Evolutionary conservation across 2,888 invertebrate species (phyloP).

Genomic region (Barypeithes pellucidus): DNA sequence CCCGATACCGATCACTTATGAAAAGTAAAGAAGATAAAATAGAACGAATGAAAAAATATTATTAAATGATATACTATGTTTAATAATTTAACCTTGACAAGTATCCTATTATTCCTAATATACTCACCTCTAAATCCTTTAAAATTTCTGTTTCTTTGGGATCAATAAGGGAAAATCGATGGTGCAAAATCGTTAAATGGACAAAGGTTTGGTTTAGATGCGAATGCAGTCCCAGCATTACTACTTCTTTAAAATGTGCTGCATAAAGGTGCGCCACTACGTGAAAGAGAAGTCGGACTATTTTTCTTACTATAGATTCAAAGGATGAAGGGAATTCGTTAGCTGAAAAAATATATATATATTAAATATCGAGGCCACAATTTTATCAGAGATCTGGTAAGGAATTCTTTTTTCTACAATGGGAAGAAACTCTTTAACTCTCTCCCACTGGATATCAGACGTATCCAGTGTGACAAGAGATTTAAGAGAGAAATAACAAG

Average conservation of each 20-base stretch:
- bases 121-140: conserved; percentile 85
- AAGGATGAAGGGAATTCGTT: conserved; percentile 96
- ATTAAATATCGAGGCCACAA: too few relatives aligned
- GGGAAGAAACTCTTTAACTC: too few relatives aligned
- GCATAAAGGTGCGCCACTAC: conserved; percentile 98
- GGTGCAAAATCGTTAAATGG: conserved; percentile 90
- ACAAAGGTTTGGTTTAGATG: conserved; percentile 98
- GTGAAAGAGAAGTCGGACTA: conserved; percentile 96
- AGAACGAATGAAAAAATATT: too few relatives aligned
- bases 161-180: conserved; percentile 94
- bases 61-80: too few relatives aligned
- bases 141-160: conserved; percentile 96
- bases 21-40: too few relatives aligned
- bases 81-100: too few relatives aligned
- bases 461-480: too few relatives aligned
- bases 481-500: too few relatives aligned
- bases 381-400: too few relatives aligned
- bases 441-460: too few relatives aligned
- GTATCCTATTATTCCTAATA: not conserved
- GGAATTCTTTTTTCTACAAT: too few relatives aligned
- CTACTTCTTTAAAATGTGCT: conserved; percentile 97
- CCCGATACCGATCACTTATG: too few relatives aligned
- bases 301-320: conserved; percentile 96
- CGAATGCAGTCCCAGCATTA: conserved; percentile 93
- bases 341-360: conserved; percentile 79